Evolutionary conservation across 2,113 vertebrate species (phyloP).

Genomic region (Aphelocoma coerulescens): DNA sequence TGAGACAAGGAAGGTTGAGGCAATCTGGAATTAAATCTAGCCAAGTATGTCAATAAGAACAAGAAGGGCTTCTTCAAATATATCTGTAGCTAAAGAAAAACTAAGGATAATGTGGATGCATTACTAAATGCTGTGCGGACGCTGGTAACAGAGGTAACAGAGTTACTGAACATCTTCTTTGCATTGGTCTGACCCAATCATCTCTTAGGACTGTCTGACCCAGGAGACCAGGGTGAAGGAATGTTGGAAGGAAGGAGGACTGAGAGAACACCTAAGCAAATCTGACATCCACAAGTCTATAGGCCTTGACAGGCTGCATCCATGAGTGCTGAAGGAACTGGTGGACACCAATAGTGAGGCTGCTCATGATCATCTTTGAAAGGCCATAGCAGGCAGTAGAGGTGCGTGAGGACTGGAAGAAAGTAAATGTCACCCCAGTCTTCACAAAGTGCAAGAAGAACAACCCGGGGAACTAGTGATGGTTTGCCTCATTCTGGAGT

Average conservation of each 20-base stretch:
- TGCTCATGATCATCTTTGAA: neutral
- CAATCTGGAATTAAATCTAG: neutral
- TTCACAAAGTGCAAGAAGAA: neutral
- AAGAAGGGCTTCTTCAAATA: neutral
- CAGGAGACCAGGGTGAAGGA: neutral
- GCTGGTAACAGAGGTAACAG: neutral
- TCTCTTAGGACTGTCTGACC: neutral
- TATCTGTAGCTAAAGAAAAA: neutral
- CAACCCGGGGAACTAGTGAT: neutral
- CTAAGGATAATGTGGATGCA: neutral
- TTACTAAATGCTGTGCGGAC: neutral
- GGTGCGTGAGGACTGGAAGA: neutral
- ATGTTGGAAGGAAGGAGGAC: neutral
- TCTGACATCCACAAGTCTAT: neutral
- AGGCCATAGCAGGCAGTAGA: neutral
- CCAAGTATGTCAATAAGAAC: neutral
- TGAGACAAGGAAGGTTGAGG: neutral
- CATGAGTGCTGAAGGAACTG: neutral
- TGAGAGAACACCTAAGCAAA: neutral
- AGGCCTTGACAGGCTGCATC: neutral
- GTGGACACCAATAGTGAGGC: neutral
- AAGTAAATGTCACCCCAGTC: neutral
- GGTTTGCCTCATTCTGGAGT: neutral
- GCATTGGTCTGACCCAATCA: neutral
- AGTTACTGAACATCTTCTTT: neutral